A percentile compares a stretch with the other conserved stretches of the same genome.
Evolutionary conservation across 2,113 vertebrate species (phyloP).

Genomic region (Semnornis frantzii): DNA sequence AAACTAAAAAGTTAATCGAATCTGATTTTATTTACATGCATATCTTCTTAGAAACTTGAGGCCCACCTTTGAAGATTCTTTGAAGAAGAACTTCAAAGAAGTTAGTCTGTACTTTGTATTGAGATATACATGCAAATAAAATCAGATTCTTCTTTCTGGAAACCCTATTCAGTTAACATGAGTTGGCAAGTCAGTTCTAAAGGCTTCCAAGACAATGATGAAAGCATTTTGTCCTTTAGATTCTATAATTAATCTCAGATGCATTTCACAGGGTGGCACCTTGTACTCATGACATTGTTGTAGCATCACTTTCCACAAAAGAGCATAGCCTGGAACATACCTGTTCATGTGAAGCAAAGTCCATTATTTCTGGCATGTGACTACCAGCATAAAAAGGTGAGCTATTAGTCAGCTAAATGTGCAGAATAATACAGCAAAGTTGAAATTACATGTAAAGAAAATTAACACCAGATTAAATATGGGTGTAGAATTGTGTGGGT

Average conservation of each 20-base stretch:
- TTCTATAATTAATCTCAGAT: not conserved
- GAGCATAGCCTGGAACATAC: not conserved
- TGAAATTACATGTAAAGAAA: not conserved
- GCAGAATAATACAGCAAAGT: not conserved
- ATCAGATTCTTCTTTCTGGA: conserved; percentile 42
- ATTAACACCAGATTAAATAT: not conserved
- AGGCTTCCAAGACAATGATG: conserved; percentile 16
- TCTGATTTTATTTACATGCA: conserved; percentile 33
- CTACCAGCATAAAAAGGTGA: not conserved
- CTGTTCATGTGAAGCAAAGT: not conserved
- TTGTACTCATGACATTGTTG: not conserved
- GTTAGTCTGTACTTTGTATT: not conserved
- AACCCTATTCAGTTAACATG: not conserved
- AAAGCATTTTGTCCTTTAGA: not conserved
- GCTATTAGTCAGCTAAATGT: not conserved
- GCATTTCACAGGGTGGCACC: conserved; percentile 8
- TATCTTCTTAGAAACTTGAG: conserved; percentile 25
- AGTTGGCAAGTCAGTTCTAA: not conserved
- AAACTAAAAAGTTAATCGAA: conserved; percentile 39
- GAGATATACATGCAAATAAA: conserved; percentile 62
- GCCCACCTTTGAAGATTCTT: conserved; percentile 41
- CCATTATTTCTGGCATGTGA: not conserved
- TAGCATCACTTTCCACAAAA: not conserved
- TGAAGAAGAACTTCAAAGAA: conserved; percentile 61
- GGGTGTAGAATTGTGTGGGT: not conserved